Evolutionary conservation across 2,888 invertebrate species (phyloP), one percentile per base, ranked within the genome.

Genomic region (Cheilosia vulpina): DNA sequence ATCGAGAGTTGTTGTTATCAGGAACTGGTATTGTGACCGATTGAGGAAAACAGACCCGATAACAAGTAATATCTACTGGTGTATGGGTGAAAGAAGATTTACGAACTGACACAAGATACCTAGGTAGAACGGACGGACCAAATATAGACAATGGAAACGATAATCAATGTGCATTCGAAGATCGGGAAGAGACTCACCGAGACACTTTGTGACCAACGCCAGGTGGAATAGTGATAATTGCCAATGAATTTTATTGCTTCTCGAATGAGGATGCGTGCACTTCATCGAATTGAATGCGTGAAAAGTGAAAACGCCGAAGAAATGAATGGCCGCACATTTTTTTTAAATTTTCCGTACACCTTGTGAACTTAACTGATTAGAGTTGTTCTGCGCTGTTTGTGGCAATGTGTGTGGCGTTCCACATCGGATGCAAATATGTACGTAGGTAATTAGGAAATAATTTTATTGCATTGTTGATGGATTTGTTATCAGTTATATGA

Each of bases 1-100:
- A 19, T 38, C 21, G 27, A 52, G 41, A 57, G 76, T 50, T 77
- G 76, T 41, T 77, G 47, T 83, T 78, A 72, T 72, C 78, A 63
- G 27, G n/a, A 78, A 68, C 31, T 72, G 63, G 66, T 68, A 72
- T 77, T 57, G 47, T 41, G 31, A 17, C 43, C 65, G 52, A 52
- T 60, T 31, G 38, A 69, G 43, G 27, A 63, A 78, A 45, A 73
- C 43, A 21, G 72, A 53, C 38, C 52, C 71, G 83, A 84, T 84
- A 52, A 52, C 52, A 79, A 79, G 69, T 52, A 45, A 17, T 58
- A 81, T 72, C 66, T 60, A 4, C 24, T 47, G 15, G 0, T 52
- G 53, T 69, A 65, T 53, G 45, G 41, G 55, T 38, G 21, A 71
- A 65, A 62, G 45, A 4, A 53, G 9, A 58, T 45, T 57, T 31